Percentiles rank a stretch among this genome's conserved stretches.
These are phyloP conservation scores for Pterophyllum scalare DNA, from an alignment of 2,113 vertebrate species.

Conservation along the genomic window DNA sequence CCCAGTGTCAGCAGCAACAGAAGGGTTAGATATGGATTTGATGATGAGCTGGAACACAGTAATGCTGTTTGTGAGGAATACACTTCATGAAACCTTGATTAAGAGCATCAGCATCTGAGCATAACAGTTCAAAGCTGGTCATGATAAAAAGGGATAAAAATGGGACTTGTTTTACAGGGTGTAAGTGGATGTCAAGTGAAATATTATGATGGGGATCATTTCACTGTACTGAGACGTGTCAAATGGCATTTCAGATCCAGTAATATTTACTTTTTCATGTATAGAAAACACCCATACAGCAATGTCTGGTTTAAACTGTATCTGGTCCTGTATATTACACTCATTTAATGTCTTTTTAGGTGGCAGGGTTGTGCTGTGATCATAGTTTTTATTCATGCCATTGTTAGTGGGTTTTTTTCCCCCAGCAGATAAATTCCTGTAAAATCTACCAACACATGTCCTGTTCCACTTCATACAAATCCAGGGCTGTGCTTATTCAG, in stretches of 20 bases:
- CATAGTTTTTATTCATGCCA: background rate
- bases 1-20: background rate
- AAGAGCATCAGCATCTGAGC: background rate
- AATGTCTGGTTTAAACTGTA: background rate
- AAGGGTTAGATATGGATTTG: background rate
- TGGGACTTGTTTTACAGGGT: background rate
- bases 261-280: background rate
- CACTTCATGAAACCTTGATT: background rate
- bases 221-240: background rate
- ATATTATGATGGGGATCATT: background rate
- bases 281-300: background rate
- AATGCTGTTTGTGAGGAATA: background rate
- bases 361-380: background rate
- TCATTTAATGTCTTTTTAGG: background rate
- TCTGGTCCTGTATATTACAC: background rate
- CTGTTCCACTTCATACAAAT: background rate
- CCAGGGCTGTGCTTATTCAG: background rate
- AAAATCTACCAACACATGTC: background rate
- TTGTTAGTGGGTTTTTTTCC: background rate
- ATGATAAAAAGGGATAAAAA: background rate
- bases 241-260: background rate
- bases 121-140: background rate
- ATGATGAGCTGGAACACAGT: background rate
- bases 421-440: background rate
- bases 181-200: background rate